Evolutionary conservation across 2,113 vertebrate species (phyloP).

Genomic region (Kobus ellipsiprymnus): DNA sequence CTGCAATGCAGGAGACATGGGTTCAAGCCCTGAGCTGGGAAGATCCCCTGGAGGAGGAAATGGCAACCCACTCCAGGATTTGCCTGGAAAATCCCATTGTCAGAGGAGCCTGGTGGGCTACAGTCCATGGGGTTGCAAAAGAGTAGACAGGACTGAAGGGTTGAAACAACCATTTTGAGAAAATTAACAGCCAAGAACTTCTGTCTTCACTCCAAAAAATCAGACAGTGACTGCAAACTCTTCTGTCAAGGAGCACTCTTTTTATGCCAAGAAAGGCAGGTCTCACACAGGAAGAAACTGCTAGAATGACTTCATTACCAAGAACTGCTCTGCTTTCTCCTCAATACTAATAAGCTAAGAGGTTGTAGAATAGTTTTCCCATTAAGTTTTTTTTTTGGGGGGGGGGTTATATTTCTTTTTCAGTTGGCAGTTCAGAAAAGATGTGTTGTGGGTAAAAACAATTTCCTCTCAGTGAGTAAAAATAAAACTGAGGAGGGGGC

Average conservation of each 20-base stretch:
- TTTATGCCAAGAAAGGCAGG: neutral
- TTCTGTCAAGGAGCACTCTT: neutral
- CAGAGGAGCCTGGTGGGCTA: neutral
- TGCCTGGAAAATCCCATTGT: neutral
- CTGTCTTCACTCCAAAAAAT: neutral
- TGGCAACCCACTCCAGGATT: neutral
- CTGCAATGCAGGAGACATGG: neutral
- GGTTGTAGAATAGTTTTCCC: neutral
- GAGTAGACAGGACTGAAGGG: neutral
- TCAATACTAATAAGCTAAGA: neutral
- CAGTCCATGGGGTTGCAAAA: neutral
- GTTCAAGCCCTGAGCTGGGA: neutral
- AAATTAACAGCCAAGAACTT: neutral
- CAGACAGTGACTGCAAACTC: neutral
- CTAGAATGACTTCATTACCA: neutral
- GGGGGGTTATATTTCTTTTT: slow-evolving; percentile 24
- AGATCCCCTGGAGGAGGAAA: neutral
- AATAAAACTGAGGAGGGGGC: neutral
- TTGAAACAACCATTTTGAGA: neutral
- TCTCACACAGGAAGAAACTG: neutral
- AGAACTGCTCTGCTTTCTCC: neutral
- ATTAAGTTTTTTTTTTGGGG: neutral
- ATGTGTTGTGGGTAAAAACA: neutral
- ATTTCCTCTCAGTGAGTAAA: slow-evolving; percentile 5
- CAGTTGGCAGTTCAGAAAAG: slow-evolving; percentile 15